Evolutionary conservation across 2,797 vertebrate genomes (phyloP), one percentile per base, ranked within the genome.

Genomic region (Argya squamiceps): DNA sequence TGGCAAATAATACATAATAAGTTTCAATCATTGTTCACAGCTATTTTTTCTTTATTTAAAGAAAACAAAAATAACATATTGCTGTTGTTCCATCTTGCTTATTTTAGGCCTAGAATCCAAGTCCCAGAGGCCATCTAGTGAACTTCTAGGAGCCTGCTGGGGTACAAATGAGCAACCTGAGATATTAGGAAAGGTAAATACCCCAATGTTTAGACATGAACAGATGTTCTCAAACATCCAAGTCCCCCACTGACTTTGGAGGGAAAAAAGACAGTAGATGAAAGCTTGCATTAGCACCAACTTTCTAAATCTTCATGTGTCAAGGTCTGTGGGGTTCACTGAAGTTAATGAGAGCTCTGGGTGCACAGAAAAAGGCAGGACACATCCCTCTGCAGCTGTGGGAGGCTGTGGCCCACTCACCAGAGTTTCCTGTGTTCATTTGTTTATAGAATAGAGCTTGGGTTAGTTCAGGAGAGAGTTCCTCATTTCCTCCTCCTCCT

Each of bases 381-480:
- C 22, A 62, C 41, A 70, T 56, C 43, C n/a, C 69, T 50, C 62
- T 65, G 39, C 50, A 77, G 81, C 78, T 56, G 41, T 68, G 92
- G 62, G 65, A 89, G 50, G 47, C 69, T 78, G 73, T 17, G 24
- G 62, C 58, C 73, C 76, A 24, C 67, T 88, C 63, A 26, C 79
- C 62, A 47, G 56, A 44, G 73, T 69, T 92, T 85, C 81, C 83
- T 78, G 39, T 60, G n/a, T 85, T 92, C 78, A 65, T 85, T 94
- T 96, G 89, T 96, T 95, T 76, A 73, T 43, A 80, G 73, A 94
- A 87, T 41, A 78, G 73, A 64, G 46, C 56, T 89, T 68, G 84
- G 76, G 74, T 96, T 95, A 71, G 76, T 80, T 76, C 83, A 89
- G 80, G 95, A 93, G 59, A 88, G 58, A 93, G 60, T 47, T 96